These are phyloP conservation scores for Triplophysa siluroides DNA, from an alignment of 2,113 vertebrate genomes.

Conservation along the genomic window DNA sequence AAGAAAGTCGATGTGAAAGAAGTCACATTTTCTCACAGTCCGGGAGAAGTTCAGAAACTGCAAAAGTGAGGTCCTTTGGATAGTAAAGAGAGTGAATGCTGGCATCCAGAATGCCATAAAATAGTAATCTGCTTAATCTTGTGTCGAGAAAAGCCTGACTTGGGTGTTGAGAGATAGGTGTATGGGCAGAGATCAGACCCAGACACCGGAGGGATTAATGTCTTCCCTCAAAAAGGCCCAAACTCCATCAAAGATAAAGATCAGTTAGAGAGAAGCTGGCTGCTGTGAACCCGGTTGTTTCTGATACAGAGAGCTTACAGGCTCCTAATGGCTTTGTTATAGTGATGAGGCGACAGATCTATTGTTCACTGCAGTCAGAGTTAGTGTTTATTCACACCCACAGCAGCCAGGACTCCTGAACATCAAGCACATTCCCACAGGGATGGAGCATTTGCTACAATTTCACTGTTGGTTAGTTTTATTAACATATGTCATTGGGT, in stretches of 20 bases:
- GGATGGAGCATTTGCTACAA: neutral
- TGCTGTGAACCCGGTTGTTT: neutral
- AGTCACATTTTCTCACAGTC: neutral
- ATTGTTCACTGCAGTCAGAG: constrained; percentile 19
- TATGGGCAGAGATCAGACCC: constrained; percentile 45
- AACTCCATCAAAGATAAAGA: constrained; percentile 45
- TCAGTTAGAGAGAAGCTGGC: neutral
- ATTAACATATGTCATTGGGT: neutral
- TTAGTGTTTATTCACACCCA: neutral
- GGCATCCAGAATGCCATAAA: constrained; percentile 31
- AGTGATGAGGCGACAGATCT: constrained; percentile 27
- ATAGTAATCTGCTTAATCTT: constrained; percentile 53
- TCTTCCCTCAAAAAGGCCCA: constrained; percentile 25
- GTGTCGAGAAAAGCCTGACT: constrained; percentile 33
- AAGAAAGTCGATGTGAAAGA: neutral
- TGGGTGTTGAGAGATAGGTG: constrained; percentile 24
- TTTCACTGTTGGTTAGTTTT: neutral
- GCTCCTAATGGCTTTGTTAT: constrained; percentile 34
- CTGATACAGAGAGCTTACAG: constrained; percentile 24
- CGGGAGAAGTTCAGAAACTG: neutral
- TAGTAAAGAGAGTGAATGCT: constrained; percentile 2
- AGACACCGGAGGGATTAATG: constrained; percentile 40
- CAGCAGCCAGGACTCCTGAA: neutral
- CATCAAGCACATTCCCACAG: neutral
- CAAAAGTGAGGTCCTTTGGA: neutral